Percentiles rank a stretch among this genome's conserved stretches.
Evolutionary conservation across 1,140 invertebrate species (phyloP).

Genomic region (Hesperophylax magnus): DNA sequence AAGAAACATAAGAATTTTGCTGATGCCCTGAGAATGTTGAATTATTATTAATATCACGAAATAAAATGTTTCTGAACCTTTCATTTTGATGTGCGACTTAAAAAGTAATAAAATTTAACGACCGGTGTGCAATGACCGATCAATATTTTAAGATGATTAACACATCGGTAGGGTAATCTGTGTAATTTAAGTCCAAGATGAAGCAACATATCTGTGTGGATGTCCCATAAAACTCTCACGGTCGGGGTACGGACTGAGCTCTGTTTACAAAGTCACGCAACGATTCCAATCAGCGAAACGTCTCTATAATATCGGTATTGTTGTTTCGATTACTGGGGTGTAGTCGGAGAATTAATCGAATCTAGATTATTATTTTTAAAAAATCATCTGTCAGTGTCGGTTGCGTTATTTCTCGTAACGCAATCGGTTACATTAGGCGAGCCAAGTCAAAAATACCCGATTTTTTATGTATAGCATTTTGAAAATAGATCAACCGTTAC

Average conservation of each 20-base stretch:
- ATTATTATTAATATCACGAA: not conserved
- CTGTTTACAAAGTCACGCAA: slow-evolving; percentile 49
- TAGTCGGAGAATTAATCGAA: not conserved
- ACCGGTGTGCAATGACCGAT: not conserved
- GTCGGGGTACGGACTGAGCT: slow-evolving; percentile 11
- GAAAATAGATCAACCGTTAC: too few species aligned
- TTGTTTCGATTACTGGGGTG: slow-evolving; percentile 20
- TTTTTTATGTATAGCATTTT: too few species aligned
- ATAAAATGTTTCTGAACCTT: too few species aligned
- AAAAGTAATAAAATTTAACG: too few species aligned
- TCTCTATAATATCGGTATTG: slow-evolving; percentile 51
- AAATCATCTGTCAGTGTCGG: too few species aligned
- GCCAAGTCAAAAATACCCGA: too few species aligned
- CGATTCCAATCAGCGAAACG: slow-evolving; percentile 49
- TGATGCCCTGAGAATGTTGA: too few species aligned
- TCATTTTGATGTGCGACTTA: too few species aligned
- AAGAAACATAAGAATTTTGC: too few species aligned
- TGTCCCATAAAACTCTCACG: slow-evolving; percentile 47
- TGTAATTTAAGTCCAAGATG: slow-evolving; percentile 11
- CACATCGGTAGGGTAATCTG: not conserved
- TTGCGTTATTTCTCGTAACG: too few species aligned
- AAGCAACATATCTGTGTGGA: slow-evolving; percentile 42
- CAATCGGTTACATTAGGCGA: too few species aligned
- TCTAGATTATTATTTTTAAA: too few species aligned
- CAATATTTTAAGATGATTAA: slow-evolving; percentile 23